A percentile compares a stretch with the other conserved stretches of the same genome.
These are phyloP conservation scores for Semaprochilodus insignis DNA, from an alignment of 2,797 vertebrate species.

Conservation along the genomic window DNA sequence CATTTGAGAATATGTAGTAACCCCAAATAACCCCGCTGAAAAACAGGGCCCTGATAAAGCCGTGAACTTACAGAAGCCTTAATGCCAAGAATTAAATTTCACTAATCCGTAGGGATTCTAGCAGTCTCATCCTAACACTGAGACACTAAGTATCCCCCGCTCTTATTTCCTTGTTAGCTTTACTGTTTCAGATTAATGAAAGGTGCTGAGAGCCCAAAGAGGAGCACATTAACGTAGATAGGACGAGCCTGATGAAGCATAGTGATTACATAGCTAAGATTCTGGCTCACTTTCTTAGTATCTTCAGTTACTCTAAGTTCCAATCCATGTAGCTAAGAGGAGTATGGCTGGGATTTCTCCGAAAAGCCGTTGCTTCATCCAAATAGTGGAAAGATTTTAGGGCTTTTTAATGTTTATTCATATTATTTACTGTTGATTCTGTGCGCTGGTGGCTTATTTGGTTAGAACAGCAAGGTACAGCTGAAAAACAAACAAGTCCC, in stretches of 20 bases:
- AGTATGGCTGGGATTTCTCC: neutral
- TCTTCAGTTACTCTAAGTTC: neutral
- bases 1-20: neutral
- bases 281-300: neutral
- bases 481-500: neutral
- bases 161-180: neutral
- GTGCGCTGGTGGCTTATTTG: neutral
- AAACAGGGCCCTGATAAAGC: neutral
- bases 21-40: neutral
- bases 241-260: neutral
- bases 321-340: neutral
- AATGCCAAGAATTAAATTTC: neutral
- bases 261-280: neutral
- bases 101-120: slow-evolving; percentile 4
- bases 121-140: neutral
- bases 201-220: neutral
- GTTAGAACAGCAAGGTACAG: neutral
- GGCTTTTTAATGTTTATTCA: neutral
- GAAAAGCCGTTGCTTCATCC: neutral
- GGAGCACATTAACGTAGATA: neutral
- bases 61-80: neutral
- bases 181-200: neutral
- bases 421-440: neutral
- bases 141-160: neutral
- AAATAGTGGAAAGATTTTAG: slow-evolving; percentile 1